A percentile compares a stretch with the other conserved stretches of the same genome.
These are phyloP conservation scores for Phoxinus phoxinus DNA, from an alignment of 2,113 vertebrate genomes.

Conservation along the genomic window DNA sequence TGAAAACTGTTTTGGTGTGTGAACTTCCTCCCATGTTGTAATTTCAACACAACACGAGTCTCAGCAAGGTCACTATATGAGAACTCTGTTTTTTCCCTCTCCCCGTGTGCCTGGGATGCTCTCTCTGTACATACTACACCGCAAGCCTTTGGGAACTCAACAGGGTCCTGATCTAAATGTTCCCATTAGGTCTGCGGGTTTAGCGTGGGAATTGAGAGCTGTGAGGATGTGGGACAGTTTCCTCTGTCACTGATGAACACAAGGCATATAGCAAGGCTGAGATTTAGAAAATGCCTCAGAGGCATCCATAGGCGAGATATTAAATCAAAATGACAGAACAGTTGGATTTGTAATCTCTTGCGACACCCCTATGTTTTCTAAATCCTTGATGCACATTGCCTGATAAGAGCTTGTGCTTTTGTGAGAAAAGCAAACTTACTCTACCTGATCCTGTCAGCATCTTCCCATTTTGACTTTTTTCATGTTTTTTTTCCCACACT, in stretches of 20 bases:
- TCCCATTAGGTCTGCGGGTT: slow-evolving; percentile 64
- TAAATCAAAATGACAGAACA: neutral
- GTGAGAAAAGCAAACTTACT: slow-evolving; percentile 66
- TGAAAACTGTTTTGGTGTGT: slow-evolving; percentile 69
- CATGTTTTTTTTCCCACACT: slow-evolving; percentile 42
- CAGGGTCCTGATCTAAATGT: slow-evolving; percentile 62
- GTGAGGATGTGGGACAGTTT: slow-evolving; percentile 67
- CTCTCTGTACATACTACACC: slow-evolving; percentile 32
- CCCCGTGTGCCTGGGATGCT: slow-evolving; percentile 3
- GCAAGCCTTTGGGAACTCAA: slow-evolving; percentile 61
- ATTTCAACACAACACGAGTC: slow-evolving; percentile 56
- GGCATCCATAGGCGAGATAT: neutral
- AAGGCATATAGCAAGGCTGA: slow-evolving; percentile 50
- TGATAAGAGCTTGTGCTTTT: slow-evolving; percentile 63
- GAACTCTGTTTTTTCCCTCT: slow-evolving; percentile 38
- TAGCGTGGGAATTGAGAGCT: slow-evolving; percentile 74
- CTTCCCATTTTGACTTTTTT: slow-evolving; percentile 46
- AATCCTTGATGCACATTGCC: neutral
- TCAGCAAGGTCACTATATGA: slow-evolving; percentile 49
- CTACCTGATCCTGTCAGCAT: slow-evolving; percentile 61
- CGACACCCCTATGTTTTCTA: neutral
- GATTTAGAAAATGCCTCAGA: neutral
- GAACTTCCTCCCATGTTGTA: slow-evolving; percentile 61
- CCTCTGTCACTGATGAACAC: slow-evolving; percentile 58
- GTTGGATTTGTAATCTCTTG: neutral